Evolutionary conservation across 2,888 invertebrate species (phyloP).

Genomic region (Drosophila nr. fundita): DNA sequence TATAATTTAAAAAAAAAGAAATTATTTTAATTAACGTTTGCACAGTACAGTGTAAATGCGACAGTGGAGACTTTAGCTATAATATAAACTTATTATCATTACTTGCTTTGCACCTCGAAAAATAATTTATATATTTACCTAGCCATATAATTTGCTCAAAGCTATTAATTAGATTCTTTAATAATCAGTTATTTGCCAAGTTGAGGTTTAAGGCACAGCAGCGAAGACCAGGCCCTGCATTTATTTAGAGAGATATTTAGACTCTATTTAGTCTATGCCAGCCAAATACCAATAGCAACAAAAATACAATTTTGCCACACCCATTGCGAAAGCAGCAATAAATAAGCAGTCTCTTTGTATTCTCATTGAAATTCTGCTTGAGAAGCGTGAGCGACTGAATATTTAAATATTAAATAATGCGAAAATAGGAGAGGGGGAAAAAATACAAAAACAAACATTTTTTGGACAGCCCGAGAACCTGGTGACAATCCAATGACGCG

Average conservation of each 20-base stretch:
- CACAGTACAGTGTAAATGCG: background rate
- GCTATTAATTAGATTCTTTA: conserved; percentile 15
- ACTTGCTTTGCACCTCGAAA: background rate
- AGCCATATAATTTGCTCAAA: conserved; percentile 4
- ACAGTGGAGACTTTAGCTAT: background rate
- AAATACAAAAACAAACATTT: conserved; percentile 4
- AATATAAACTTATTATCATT: background rate
- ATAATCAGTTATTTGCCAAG: conserved; percentile 15
- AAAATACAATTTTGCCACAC: conserved; percentile 5
- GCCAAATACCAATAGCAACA: conserved; percentile 1
- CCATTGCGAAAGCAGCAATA: conserved; percentile 12
- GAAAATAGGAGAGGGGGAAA: conserved; percentile 8
- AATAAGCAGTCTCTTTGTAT: conserved; percentile 35
- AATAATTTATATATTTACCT: background rate
- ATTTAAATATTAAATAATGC: conserved; percentile 60
- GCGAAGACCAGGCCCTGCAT: background rate
- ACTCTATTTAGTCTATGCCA: conserved; percentile 2
- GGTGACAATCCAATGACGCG: conserved; percentile 40
- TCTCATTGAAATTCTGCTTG: conserved; percentile 54
- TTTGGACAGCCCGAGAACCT: conserved; percentile 22
- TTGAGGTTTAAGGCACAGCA: conserved; percentile 2
- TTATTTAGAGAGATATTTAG: conserved; percentile 6
- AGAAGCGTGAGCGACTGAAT: conserved; percentile 44
- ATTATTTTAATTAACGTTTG: background rate
- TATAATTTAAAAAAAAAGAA: background rate